These are phyloP conservation scores for Hiodon alosoides DNA, from an alignment of 2,113 vertebrate genomes.

Conservation along the genomic window DNA sequence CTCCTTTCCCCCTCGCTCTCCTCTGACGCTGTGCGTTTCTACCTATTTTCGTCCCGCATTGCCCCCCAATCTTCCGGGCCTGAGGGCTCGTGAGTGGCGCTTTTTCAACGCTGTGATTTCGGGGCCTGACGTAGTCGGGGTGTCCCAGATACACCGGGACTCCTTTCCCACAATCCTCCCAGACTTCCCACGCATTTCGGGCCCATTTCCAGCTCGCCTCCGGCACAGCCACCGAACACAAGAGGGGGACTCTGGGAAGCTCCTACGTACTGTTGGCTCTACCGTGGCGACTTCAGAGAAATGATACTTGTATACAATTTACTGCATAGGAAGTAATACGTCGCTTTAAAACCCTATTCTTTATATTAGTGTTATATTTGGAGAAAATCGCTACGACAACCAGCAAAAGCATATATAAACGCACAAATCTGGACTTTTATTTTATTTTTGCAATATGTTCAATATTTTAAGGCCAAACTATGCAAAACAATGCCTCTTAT, in stretches of 20 bases:
- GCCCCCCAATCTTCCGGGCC: slow-evolving; percentile 2
- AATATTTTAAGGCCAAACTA: too few relatives aligned
- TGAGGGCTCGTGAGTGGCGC: slow-evolving; percentile 32
- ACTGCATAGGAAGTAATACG: not conserved
- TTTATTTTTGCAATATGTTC: too few relatives aligned
- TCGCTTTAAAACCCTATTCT: not conserved
- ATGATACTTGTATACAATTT: slow-evolving; percentile 1
- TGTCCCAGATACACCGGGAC: slow-evolving; percentile 53
- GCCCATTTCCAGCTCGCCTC: slow-evolving; percentile 55
- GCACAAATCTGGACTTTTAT: too few relatives aligned
- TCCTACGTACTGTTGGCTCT: slow-evolving; percentile 63
- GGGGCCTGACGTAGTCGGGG: slow-evolving; percentile 50
- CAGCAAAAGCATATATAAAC: too few relatives aligned
- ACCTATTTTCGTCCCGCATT: slow-evolving; percentile 1
- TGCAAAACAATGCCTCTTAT: too few relatives aligned
- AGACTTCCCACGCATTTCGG: slow-evolving; percentile 57
- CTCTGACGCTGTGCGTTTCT: slow-evolving; percentile 1
- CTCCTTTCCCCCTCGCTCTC: slow-evolving; percentile 1
- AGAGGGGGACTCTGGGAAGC: slow-evolving; percentile 60
- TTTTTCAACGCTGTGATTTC: slow-evolving; percentile 34
- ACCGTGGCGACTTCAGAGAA: slow-evolving; percentile 51
- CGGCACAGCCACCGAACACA: slow-evolving; percentile 53
- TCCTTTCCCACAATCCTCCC: slow-evolving; percentile 31
- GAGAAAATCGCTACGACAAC: not conserved
- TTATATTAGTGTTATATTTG: slow-evolving; percentile 8